A percentile compares a stretch with the other conserved stretches of the same genome.
These are phyloP conservation scores for Trachelus stipa DNA, from an alignment of 2,888 invertebrate species.

Conservation along the genomic window DNA sequence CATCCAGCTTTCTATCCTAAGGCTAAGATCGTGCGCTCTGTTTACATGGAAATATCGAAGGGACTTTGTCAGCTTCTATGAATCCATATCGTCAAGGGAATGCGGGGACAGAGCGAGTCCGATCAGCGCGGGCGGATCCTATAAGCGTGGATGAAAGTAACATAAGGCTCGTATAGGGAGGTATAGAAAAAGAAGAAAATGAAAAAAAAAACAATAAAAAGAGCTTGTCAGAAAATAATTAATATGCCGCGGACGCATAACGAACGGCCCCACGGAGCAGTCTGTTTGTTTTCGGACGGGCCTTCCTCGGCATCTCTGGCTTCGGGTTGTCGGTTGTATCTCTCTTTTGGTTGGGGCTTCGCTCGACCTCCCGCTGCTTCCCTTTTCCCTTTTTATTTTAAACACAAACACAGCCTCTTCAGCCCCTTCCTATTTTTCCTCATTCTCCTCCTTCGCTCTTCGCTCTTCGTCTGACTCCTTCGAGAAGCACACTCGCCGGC, in stretches of 20 bases:
- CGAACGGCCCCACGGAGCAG: constrained; percentile 59
- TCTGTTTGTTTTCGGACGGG: constrained; percentile 63
- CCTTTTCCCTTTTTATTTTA: constrained; percentile 43
- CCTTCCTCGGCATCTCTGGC: constrained; percentile 31
- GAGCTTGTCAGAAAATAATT: constrained; percentile 59
- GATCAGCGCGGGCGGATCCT: background rate
- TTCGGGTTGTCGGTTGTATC: constrained; percentile 40
- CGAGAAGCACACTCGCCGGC: constrained; percentile 6
- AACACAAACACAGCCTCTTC: constrained; percentile 37
- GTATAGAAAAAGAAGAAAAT: background rate
- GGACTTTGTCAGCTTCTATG: background rate
- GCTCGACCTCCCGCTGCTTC: constrained; percentile 54
- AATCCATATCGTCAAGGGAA: background rate
- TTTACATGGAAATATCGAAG: background rate
- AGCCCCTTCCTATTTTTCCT: constrained; percentile 22
- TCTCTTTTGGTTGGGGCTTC: constrained; percentile 39
- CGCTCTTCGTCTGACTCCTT: constrained; percentile 20
- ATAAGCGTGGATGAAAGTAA: background rate
- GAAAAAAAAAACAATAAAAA: constrained; percentile 33
- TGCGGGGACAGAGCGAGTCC: background rate
- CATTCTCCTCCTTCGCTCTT: constrained; percentile 11
- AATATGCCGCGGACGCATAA: constrained; percentile 64
- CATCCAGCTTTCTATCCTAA: background rate
- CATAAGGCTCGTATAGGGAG: background rate
- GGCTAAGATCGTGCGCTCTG: background rate